Evolutionary conservation across 2,797 vertebrate genomes (phyloP).

Genomic region (Gymnoscopelus braueri): DNA sequence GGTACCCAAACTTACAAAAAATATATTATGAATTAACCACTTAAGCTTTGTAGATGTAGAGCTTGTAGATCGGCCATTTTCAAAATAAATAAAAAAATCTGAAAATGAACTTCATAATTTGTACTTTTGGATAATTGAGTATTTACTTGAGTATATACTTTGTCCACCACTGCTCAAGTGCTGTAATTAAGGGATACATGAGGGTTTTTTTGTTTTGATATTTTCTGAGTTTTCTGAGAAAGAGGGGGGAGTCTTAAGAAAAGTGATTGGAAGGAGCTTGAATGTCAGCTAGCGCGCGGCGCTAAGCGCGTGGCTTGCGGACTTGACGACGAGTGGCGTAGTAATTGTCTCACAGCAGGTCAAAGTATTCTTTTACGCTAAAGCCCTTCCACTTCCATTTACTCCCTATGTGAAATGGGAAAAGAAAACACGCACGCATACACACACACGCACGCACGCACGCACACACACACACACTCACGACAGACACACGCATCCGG

Average conservation of each 20-base stretch:
- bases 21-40: too few relatives aligned
- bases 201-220: too few relatives aligned
- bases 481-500: background rate
- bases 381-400: slow-evolving; percentile 67
- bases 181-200: too few relatives aligned
- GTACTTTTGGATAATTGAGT: too few relatives aligned
- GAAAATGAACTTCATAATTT: too few relatives aligned
- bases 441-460: background rate
- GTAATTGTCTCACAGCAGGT: slow-evolving; percentile 79
- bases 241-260: slow-evolving; percentile 39
- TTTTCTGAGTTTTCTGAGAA: background rate
- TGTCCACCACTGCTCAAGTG: too few relatives aligned
- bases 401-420: slow-evolving; percentile 59
- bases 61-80: too few relatives aligned
- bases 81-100: too few relatives aligned
- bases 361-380: slow-evolving; percentile 72
- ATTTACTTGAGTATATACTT: too few relatives aligned
- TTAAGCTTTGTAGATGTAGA: too few relatives aligned
- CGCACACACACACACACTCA: slow-evolving; percentile 12
- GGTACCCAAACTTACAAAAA: too few relatives aligned
- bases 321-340: slow-evolving; percentile 44
- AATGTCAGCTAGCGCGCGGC: slow-evolving; percentile 68
- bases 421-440: slow-evolving; percentile 51
- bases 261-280: slow-evolving; percentile 67
- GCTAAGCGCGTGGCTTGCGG: slow-evolving; percentile 55